A percentile compares a stretch with the other conserved stretches of the same genome.
phyloP scores from a whole-genome alignment of 1,140 invertebrate species.

The Ceratosolen fusciceps region DNA sequence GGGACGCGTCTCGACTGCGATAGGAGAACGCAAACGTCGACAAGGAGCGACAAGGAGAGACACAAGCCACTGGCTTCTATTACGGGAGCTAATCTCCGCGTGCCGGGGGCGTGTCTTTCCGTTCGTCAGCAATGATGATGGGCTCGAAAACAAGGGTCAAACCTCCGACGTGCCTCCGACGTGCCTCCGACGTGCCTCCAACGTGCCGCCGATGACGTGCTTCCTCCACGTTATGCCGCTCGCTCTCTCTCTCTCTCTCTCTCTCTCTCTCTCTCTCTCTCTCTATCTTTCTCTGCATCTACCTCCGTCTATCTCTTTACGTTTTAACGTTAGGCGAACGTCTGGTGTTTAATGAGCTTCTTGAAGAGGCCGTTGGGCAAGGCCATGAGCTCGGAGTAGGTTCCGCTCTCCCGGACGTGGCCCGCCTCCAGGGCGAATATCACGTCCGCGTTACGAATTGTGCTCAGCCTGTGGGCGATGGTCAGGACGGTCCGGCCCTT shows the following conservation, averaged over 20 bases:
- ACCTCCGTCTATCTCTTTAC: not conserved
- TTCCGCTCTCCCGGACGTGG: conserved; percentile 85
- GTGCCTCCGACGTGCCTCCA: no score
- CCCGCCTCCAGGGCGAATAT: conserved; percentile 93
- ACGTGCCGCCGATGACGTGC: no score
- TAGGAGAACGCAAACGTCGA: no score
- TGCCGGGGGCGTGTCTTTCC: not conserved
- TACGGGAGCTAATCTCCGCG: no score
- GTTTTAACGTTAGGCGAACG: conserved; percentile 64
- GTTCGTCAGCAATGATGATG: not conserved
- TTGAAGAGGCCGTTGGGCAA: conserved; percentile 75
- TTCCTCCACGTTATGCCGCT: not conserved
- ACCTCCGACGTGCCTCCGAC: not conserved
- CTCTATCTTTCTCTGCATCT: no score
- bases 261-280: no score
- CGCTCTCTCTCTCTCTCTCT: no score
- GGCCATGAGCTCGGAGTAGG: conserved; percentile 80
- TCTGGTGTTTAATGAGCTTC: conserved; percentile 79
- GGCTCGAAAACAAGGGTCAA: not conserved
- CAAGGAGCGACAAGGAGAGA: no score
- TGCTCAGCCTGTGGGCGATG: conserved; percentile 94
- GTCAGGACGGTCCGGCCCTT: conserved; percentile 90
- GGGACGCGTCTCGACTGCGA: no score
- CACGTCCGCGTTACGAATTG: conserved; percentile 89
- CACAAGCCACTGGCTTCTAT: no score